Percentiles rank a stretch among this genome's conserved stretches.
Conservation (phyloP, 2,888 invertebrate genomes). For the Troides oblongomaculatus region DNA sequence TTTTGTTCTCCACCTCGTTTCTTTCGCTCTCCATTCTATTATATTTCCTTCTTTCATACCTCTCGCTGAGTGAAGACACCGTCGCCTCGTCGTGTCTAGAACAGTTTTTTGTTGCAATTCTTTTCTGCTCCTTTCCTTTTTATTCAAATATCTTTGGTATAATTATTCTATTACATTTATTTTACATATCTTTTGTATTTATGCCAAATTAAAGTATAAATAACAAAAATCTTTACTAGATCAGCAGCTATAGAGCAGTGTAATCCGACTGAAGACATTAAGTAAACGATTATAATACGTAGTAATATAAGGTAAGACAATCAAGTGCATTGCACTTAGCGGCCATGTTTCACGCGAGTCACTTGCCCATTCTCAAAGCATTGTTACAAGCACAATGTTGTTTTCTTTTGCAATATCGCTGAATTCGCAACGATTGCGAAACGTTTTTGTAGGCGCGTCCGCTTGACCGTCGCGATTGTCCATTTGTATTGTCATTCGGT, state of each 20-base stretch:
- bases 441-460: constrained; percentile 59
- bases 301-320: constrained; percentile 24
- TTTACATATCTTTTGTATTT: no score
- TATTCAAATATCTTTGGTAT: no score
- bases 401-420: constrained; percentile 72
- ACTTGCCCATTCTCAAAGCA: constrained; percentile 59
- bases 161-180: no score
- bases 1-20: no score
- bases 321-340: constrained; percentile 35
- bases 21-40: no score
- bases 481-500: constrained; percentile 56
- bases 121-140: no score
- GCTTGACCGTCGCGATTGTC: constrained; percentile 52
- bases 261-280: background rate
- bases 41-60: no score
- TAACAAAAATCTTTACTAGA: background rate
- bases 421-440: constrained; percentile 68
- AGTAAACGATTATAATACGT: background rate
- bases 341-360: constrained; percentile 48
- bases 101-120: no score
- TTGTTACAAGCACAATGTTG: constrained; percentile 71
- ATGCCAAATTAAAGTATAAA: no score
- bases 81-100: no score
- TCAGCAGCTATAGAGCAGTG: background rate
- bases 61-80: no score